Evolutionary conservation across 2,113 vertebrate genomes (phyloP).

Genomic region (Apodemus sylvaticus): DNA sequence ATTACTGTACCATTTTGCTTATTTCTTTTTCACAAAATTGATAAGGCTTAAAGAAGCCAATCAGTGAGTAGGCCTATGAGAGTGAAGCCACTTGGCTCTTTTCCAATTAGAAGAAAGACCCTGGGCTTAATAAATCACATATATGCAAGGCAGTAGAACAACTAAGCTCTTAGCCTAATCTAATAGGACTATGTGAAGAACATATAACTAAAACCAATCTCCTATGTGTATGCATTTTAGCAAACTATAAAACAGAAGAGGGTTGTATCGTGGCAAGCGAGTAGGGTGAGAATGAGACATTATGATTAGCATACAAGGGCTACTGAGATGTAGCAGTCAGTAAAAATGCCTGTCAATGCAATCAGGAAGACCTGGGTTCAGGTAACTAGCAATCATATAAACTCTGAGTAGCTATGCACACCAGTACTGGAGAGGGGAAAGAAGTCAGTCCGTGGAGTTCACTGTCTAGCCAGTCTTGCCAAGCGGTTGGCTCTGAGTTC

Average conservation of each 20-base stretch:
- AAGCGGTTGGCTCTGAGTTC: neutral
- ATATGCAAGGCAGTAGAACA: neutral
- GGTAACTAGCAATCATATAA: too few species aligned
- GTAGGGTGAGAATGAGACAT: neutral
- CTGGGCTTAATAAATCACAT: neutral
- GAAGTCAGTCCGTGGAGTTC: neutral
- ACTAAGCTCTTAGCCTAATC: neutral
- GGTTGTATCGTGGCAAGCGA: neutral
- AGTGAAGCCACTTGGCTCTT: neutral
- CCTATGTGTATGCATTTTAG: neutral
- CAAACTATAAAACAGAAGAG: neutral
- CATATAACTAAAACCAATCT: neutral
- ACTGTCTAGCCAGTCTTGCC: neutral
- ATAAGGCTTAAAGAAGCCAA: neutral
- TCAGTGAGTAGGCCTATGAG: neutral
- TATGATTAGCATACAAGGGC: too few species aligned
- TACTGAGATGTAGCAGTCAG: too few species aligned
- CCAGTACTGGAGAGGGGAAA: neutral
- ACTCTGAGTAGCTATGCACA: too few species aligned
- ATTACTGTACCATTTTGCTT: neutral
- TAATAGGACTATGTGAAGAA: neutral
- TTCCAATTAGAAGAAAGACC: constrained; percentile 4
- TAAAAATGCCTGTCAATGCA: neutral
- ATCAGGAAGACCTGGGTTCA: neutral
- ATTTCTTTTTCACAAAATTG: constrained; percentile 2